These are phyloP conservation scores for Dugesia japonica DNA, from an alignment of 2,888 invertebrate genomes.

Conservation along the genomic window DNA sequence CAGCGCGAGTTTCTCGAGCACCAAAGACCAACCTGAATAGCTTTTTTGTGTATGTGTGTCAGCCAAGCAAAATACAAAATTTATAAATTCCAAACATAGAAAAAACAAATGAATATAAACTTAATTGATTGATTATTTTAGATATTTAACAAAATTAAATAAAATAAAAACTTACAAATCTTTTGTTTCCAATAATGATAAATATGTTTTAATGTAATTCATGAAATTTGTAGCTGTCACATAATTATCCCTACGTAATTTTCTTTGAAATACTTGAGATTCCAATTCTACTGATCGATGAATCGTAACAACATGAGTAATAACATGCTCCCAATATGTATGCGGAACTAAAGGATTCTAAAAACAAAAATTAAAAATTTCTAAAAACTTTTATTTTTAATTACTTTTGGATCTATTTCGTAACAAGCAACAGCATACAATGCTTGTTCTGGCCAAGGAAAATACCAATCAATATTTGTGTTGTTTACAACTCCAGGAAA, in stretches of 20 bases:
- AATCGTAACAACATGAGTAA: slow-evolving; percentile 34
- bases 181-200: slow-evolving; percentile 30
- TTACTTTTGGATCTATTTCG: slow-evolving; percentile 29
- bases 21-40: too few relatives aligned
- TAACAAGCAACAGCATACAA: slow-evolving; percentile 34
- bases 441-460: slow-evolving; percentile 35
- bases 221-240: slow-evolving; percentile 35
- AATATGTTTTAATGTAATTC: slow-evolving; percentile 33
- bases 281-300: slow-evolving; percentile 34
- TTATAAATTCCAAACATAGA: too few relatives aligned
- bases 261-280: slow-evolving; percentile 25
- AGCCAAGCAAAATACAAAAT: too few relatives aligned
- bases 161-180: slow-evolving; percentile 27
- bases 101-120: too few relatives aligned
- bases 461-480: slow-evolving; percentile 34
- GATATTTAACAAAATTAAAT: too few relatives aligned
- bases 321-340: slow-evolving; percentile 26
- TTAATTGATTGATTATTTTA: too few relatives aligned
- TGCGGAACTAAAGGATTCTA: slow-evolving; percentile 28
- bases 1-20: too few relatives aligned
- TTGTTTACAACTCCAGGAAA: slow-evolving; percentile 35
- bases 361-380: neutral
- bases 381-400: neutral
- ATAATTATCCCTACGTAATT: slow-evolving; percentile 32
- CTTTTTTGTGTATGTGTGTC: too few relatives aligned